Base-by-base conservation (phyloP, 1,140 invertebrate genomes). In the Cydia splendana region DNA sequence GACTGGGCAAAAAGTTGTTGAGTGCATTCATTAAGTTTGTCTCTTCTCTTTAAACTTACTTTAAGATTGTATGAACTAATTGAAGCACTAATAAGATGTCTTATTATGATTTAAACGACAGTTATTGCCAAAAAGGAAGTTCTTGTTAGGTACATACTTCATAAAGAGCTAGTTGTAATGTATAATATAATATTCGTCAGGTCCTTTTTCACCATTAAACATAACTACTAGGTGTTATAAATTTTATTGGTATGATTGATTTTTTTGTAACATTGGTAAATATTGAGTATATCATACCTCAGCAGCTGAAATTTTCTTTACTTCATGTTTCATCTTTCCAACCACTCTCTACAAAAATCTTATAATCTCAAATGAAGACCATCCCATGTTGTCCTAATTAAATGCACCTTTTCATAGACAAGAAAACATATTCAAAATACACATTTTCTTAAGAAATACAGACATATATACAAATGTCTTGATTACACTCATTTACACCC, bases 401-500 rank as follows among this genome's bases (percentile, higher is more conserved):
- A 51, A 67, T 4, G 9, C 15, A 24, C 53, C 15, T 18, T 62
- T 24, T 62, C 18, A 62, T 10, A 62, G 10, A 62, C 12, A 62
- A 18, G 57, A 62, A 62, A 62, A 9, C 20, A 6, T 2, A 62
- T n/a, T 62, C 18, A 62, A 12, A 20, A 62, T n/a, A 62, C 18
- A 24, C 9, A 10, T 9, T 53, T 4, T 18, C 51, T 53, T n/a
- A 53, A 53, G 10, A 62, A 20, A 62, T 18, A 67, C 65, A 71
- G 48, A 77, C 42, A 82, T 57, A 77, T 79, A 81, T 78, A 77
- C 73, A 79, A 81, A 81, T 38, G 48, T 76, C 71, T 82, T 89
- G 83, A 87, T 89, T 89, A 88, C 77, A 74, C 69, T 62, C 79
- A 87, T 87, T 86, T 84, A 83, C 84, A 89, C 88, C 45, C 85